These are phyloP conservation scores for Leptinotarsa haldemani DNA, from an alignment of 2,888 invertebrate species.

Conservation along the genomic window DNA sequence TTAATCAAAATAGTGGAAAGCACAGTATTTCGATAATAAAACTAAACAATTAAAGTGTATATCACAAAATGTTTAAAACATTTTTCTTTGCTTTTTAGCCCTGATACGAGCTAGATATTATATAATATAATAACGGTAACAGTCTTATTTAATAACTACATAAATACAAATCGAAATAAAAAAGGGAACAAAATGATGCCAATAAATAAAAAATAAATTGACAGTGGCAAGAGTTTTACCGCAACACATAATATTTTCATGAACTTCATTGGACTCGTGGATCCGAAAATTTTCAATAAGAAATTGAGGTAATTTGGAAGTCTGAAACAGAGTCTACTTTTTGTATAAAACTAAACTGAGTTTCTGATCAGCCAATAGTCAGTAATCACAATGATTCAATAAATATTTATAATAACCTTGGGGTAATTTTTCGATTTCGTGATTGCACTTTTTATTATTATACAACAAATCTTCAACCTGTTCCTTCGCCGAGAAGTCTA, in stretches of 20 bases:
- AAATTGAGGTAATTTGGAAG: slow-evolving; percentile 37
- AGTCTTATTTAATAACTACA: slow-evolving; percentile 66
- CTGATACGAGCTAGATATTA: slow-evolving; percentile 56
- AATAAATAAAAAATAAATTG: slow-evolving; percentile 43
- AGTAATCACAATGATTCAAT: slow-evolving; percentile 55
- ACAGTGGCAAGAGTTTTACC: slow-evolving; percentile 47
- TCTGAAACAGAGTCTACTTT: slow-evolving; percentile 28
- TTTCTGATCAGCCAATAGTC: slow-evolving; percentile 36
- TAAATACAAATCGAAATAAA: slow-evolving; percentile 58
- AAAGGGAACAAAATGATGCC: slow-evolving; percentile 53
- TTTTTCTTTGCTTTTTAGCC: slow-evolving; percentile 62
- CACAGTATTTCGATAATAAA: slow-evolving; percentile 57
- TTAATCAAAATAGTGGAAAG: slow-evolving; percentile 56
- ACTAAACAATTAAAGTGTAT: slow-evolving; percentile 61
- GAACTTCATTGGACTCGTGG: slow-evolving; percentile 20
- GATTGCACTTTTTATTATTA: slow-evolving; percentile 61
- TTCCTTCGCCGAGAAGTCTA: slow-evolving; percentile 40
- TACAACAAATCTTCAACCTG: slow-evolving; percentile 48
- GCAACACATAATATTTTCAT: slow-evolving; percentile 30
- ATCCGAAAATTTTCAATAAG: slow-evolving; percentile 43
- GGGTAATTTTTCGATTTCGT: slow-evolving; percentile 58
- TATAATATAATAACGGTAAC: slow-evolving; percentile 65
- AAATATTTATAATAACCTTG: slow-evolving; percentile 63
- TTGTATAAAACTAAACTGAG: slow-evolving; percentile 20
- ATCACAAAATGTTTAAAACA: slow-evolving; percentile 67